Percentiles rank a stretch among this genome's conserved stretches.
Evolutionary conservation across 1,140 invertebrate species (phyloP).

Genomic region (Listronotus oregonensis): DNA sequence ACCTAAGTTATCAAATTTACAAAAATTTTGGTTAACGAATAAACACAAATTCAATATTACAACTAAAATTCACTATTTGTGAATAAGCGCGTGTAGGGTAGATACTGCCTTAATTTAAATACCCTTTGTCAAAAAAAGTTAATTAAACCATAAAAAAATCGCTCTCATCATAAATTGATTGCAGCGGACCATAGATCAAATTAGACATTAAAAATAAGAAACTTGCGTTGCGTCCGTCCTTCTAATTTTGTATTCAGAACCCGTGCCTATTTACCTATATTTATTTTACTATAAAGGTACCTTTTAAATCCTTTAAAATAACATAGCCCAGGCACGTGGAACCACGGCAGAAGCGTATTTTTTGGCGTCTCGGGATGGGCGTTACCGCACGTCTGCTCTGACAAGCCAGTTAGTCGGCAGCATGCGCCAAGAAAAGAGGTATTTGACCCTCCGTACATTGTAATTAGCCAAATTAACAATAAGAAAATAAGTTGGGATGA

Average conservation of each 20-base stretch:
- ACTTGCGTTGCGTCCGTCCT: too few species aligned
- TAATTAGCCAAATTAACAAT: slow-evolving; percentile 20
- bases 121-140: too few species aligned
- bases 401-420: slow-evolving; percentile 12
- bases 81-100: too few species aligned
- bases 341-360: neutral
- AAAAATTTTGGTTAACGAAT: too few species aligned
- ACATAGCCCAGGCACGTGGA: neutral
- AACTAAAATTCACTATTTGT: too few species aligned
- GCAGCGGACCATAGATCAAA: too few species aligned
- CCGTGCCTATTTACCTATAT: neutral
- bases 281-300: neutral
- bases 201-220: too few species aligned
- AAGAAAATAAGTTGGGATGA: slow-evolving; percentile 10
- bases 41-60: too few species aligned
- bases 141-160: too few species aligned
- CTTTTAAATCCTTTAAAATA: neutral
- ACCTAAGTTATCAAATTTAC: too few species aligned
- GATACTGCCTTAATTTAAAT: too few species aligned
- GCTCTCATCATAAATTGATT: too few species aligned
- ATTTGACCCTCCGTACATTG: slow-evolving; percentile 4
- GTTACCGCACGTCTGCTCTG: neutral
- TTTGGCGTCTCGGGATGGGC: slow-evolving; percentile 2
- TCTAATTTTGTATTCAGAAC: slow-evolving; percentile 4
- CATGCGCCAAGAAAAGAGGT: slow-evolving; percentile 2